Evolutionary conservation across 2,888 invertebrate species (phyloP), one percentile per base, ranked within the genome.

Genomic region (Epiblema foenella): DNA sequence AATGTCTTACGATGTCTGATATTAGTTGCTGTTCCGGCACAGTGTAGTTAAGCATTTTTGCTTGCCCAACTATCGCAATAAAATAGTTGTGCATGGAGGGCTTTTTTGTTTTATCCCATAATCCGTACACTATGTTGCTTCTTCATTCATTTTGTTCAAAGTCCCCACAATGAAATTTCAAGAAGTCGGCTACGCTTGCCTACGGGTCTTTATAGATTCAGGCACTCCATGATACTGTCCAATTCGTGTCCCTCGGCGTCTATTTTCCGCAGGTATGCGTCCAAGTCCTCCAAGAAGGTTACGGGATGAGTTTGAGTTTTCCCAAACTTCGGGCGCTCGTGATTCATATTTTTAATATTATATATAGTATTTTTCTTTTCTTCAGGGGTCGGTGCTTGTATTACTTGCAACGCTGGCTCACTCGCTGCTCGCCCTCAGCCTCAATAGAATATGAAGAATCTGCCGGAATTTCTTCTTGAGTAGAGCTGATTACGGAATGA

Each of bases 101-200:
- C 15, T 42, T n/a, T 12, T 49, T 20, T 0, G 4, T 11, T 3
- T 17, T 37, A 0, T 67, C 37, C 37, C 37, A 59, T 0, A 46
- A 4, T 9, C 67, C 67, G 2, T 51, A 51, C 2, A 51, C 37
- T n/a, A 58, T 67, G 7, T 67, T 67, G 0, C 37, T 58, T n/a
- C 66, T 17, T 0, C 51, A n/a, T 2, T 33, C 12, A 5, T 58
- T 58, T 17, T 67, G 58, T 20, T 67, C 66, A 0, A 18, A 33
- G 2, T 49, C 15, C 7, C 66, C 51, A 58, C 58, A 67, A 5
- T 58, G 18, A 2, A 49, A 10, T 11, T 46, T 12, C 1, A 65
- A 18, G 2, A 67, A 67, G 0, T 67, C 66, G 0, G 0, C 37
- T 1, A 39, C 20, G 0, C 5, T 54, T 0, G 0, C 10, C 39